Evolutionary conservation across 2,888 invertebrate genomes (phyloP), one percentile per base, ranked within the genome.

Genomic region (Drosophila meridiana): DNA sequence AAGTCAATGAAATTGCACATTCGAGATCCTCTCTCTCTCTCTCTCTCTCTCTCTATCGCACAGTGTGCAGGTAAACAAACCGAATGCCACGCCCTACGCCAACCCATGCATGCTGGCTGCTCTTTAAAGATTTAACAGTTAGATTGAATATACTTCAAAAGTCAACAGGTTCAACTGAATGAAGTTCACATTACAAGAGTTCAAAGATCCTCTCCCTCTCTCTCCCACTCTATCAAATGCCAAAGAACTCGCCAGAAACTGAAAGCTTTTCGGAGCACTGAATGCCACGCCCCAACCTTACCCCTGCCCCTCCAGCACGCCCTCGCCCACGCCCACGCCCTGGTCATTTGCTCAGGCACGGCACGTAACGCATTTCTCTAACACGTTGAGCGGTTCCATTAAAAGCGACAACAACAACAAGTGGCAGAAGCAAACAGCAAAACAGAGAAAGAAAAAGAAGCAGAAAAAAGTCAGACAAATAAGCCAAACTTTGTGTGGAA

Each of bases 321-420:
- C 60, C 40, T 50, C 60, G 40, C 50, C 30, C 26, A 38, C 59
- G 38, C 60, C 60, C 50, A 60, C 60, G 40, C 50, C 30, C 26
- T 20, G 50, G 50, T 69, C 71, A 72, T 55, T 78, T 82, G 68
- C 73, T 60, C 11, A 85, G 66, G 71, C 89, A 26, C 9, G 52
- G 90, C 89, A 90, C 84, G 90, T 90, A 90, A 73, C 70, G 86
- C 90, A 90, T 82, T 89, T 90, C 73, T 80, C 64, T 66, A 80
- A 82, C 79, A 78, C 82, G 74, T 79, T 78, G 77, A 69, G 64
- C 60, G 57, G 57, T 66, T 61, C 55, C 80, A 67, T 80, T 70
- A 57, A 67, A 67, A 57, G 53, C 63, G 57, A 14, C 55, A 66
- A 45, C 58, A 70, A 65, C 65, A 57, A 57, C 42, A 62, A 57